phyloP scores from a whole-genome alignment of 1,140 invertebrate genomes.

The Mycetomoellerius zeteki region DNA sequence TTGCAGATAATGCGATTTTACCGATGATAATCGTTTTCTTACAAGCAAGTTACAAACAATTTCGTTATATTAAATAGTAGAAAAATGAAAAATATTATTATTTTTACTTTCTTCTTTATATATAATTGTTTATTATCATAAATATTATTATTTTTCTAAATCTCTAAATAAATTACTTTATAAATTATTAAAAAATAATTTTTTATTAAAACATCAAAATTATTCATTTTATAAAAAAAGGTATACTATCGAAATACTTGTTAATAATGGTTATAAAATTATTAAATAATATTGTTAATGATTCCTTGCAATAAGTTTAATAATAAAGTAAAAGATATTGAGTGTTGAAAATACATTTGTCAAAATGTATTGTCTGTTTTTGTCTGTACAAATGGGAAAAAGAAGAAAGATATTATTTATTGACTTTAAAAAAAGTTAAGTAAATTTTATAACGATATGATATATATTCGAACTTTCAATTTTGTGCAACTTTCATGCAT shows the following conservation, averaged over 20 bases:
- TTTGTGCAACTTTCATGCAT: neutral
- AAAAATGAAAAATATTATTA: neutral
- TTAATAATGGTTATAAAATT: neutral
- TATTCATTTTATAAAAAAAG: neutral
- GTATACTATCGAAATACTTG: neutral
- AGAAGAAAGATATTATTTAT: neutral
- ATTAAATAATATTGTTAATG: neutral
- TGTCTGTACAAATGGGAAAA: neutral
- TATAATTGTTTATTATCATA: neutral
- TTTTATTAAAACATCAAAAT: neutral
- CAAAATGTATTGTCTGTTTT: neutral
- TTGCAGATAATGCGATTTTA: neutral
- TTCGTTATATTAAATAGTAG: neutral
- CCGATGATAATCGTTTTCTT: neutral
- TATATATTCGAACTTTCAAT: neutral
- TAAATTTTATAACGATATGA: neutral
- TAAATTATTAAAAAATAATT: neutral
- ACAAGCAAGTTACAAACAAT: neutral
- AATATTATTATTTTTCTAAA: conserved; percentile 2
- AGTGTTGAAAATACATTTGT: neutral
- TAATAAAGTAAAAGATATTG: neutral
- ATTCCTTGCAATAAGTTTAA: neutral
- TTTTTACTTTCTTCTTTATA: neutral
- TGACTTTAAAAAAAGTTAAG: no score
- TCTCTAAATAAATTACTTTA: neutral